These are phyloP conservation scores for Thaumatotibia leucotreta DNA, from an alignment of 1,140 invertebrate genomes.

Conservation along the genomic window DNA sequence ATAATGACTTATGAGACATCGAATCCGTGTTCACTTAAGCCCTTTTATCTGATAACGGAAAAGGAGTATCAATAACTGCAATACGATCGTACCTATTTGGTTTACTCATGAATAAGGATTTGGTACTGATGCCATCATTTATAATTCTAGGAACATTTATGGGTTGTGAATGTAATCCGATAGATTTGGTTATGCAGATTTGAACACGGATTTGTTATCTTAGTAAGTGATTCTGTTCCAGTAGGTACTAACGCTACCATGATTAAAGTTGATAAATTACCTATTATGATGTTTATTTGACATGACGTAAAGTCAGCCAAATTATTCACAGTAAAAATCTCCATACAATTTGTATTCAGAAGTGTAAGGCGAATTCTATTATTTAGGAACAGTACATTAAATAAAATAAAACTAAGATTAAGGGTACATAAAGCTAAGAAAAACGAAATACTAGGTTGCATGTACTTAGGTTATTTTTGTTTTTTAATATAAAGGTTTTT, in stretches of 20 bases:
- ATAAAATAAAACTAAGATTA: too few species aligned
- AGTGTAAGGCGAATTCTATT: too few species aligned
- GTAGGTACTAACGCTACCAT: neutral
- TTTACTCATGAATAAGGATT: slow-evolving; percentile 11
- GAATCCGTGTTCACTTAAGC: neutral
- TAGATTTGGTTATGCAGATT: neutral
- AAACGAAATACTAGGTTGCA: too few species aligned
- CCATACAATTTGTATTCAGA: too few species aligned
- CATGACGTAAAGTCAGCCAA: too few species aligned
- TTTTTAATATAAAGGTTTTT: too few species aligned
- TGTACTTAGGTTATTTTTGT: too few species aligned
- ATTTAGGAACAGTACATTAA: too few species aligned
- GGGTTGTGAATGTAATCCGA: neutral
- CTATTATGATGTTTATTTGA: too few species aligned
- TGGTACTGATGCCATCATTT: neutral
- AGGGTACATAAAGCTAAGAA: too few species aligned
- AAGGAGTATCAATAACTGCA: slow-evolving; percentile 8
- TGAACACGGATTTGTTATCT: neutral
- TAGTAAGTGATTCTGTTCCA: neutral
- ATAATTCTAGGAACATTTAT: neutral
- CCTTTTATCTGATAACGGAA: neutral
- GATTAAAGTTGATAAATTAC: too few species aligned
- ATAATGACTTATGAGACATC: neutral
- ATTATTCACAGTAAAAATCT: too few species aligned
- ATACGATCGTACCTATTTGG: neutral